These are phyloP conservation scores for Crioceris asparagi DNA, from an alignment of 2,888 invertebrate genomes.

Conservation along the genomic window DNA sequence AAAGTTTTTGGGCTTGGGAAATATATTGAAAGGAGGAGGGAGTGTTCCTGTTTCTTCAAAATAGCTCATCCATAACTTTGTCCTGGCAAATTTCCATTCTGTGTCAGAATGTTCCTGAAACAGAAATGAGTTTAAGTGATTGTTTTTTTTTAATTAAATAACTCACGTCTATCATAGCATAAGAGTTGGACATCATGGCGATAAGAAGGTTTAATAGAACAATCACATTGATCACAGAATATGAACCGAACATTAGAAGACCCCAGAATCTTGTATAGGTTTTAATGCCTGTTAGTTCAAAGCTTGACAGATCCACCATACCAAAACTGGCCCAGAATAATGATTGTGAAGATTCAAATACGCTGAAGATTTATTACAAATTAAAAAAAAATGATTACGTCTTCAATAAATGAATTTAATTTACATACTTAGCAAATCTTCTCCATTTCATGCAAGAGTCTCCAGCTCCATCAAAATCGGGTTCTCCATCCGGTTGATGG, in stretches of 20 bases:
- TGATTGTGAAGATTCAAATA: conserved; percentile 91
- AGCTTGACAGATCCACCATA: conserved; percentile 77
- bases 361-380: conserved; percentile 46
- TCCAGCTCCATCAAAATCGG: conserved; percentile 66
- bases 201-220: conserved; percentile 88
- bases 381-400: background rate
- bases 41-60: conserved; percentile 86
- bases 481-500: conserved; percentile 54
- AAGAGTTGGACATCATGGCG: conserved; percentile 98
- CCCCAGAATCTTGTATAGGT: conserved; percentile 91
- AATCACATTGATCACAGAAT: conserved; percentile 90
- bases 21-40: conserved; percentile 87
- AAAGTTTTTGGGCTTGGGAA: conserved; percentile 77
- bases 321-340: conserved; percentile 96
- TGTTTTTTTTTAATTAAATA: too few relatives aligned
- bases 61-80: conserved; percentile 91
- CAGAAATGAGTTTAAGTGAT: too few relatives aligned
- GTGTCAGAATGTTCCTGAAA: conserved; percentile 81
- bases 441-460: conserved; percentile 81
- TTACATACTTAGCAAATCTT: conserved; percentile 64
- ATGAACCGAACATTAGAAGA: conserved; percentile 90
- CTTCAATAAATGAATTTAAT: background rate
- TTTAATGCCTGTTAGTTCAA: conserved; percentile 80
- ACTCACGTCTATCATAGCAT: conserved; percentile 81
- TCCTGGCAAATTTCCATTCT: conserved; percentile 95